A percentile compares a stretch with the other conserved stretches of the same genome.
phyloP scores from a whole-genome alignment of 1,140 invertebrate species.

The Drosophila busckii region DNA sequence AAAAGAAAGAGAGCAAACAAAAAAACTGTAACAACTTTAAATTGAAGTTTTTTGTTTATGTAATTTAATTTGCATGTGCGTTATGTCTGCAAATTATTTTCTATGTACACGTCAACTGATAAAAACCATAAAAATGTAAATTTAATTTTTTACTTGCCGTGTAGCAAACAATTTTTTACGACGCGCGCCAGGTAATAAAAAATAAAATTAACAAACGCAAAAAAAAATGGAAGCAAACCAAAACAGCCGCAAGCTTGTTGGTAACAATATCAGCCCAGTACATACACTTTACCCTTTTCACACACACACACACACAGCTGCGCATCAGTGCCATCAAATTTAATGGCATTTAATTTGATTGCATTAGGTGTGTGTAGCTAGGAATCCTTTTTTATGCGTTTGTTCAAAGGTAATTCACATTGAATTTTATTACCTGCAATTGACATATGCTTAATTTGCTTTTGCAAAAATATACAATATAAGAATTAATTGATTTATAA shows the following conservation, averaged over 20 bases:
- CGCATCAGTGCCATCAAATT: slow-evolving; percentile 70
- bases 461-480: too few species aligned
- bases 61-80: slow-evolving; percentile 28
- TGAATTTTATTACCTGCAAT: too few species aligned
- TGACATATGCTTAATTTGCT: too few species aligned
- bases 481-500: too few species aligned
- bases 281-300: slow-evolving; percentile 28
- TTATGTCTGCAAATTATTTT: slow-evolving; percentile 30
- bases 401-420: too few species aligned
- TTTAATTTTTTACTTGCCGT: slow-evolving; percentile 37
- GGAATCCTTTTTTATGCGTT: too few species aligned
- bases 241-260: slow-evolving; percentile 32
- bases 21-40: neutral
- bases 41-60: neutral
- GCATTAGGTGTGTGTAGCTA: slow-evolving; percentile 57
- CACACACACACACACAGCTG: slow-evolving; percentile 26
- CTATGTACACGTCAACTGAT: slow-evolving; percentile 32
- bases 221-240: too few species aligned
- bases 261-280: slow-evolving; percentile 12
- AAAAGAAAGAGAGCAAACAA: too few species aligned
- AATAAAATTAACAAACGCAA: too few species aligned
- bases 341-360: slow-evolving; percentile 64
- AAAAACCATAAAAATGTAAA: slow-evolving; percentile 62
- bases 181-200: slow-evolving; percentile 41
- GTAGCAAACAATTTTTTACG: slow-evolving; percentile 62